phyloP scores from a whole-genome alignment of 64 coral and sea anemone genomes.

The Catalaphyllia jardinei region DNA sequence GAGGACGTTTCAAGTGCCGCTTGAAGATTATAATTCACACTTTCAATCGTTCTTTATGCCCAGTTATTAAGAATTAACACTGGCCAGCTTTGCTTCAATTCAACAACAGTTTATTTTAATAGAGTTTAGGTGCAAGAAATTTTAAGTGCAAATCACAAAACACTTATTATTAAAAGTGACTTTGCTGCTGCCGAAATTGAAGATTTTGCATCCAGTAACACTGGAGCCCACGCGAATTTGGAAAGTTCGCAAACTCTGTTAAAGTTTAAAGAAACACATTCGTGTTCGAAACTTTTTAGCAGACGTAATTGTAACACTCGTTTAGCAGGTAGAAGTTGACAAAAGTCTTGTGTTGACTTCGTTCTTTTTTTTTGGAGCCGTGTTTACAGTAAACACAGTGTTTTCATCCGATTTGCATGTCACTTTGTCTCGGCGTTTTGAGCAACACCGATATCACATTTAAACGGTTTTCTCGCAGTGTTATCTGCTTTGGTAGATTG shows the following conservation, averaged over 20 bases:
- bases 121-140: background rate
- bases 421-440: background rate
- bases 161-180: background rate
- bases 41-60: background rate
- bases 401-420: background rate
- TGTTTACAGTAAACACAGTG: background rate
- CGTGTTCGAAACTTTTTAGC: background rate
- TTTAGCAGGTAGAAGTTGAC: background rate
- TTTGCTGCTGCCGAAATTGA: background rate
- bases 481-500: background rate
- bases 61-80: background rate
- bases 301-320: background rate
- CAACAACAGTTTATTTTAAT: background rate
- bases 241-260: background rate
- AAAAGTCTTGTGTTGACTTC: background rate
- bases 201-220: background rate
- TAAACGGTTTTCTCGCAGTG: background rate
- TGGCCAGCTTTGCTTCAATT: background rate
- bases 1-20: conserved; percentile 6
- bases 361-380: background rate
- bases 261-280: background rate
- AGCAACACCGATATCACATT: background rate
- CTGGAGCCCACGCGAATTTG: background rate
- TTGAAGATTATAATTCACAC: conserved; percentile 34
- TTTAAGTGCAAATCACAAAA: background rate